Base-by-base conservation (phyloP, 2,888 invertebrate genomes). In the Tetragnatha montana region DNA sequence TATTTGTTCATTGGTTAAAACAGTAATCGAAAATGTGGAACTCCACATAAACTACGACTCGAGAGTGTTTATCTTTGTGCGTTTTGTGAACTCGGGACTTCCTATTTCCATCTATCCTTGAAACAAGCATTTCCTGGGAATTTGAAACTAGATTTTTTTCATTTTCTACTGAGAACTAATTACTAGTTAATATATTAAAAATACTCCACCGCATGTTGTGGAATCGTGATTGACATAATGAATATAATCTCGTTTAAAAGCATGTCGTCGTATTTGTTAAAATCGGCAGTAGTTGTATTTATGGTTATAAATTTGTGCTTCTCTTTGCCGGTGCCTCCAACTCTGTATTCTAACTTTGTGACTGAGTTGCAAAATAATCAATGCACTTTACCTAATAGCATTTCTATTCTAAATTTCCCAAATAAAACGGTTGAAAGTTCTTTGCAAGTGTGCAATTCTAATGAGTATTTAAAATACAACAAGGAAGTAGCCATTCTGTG, bases 401-500 rank as follows among this genome's bases (percentile, higher is more conserved):
- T 85, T 8, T 22, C 60, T 7, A 70, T 85, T 70, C 78, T 78
- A 0, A 71, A 71, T 51, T 14, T 60, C n/a, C 10, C 51, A 8
- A 60, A 60, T 60, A 17, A 73, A 73, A 49, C 70, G 8, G 2
- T 70, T 8, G 70, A 85, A 12, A 71, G 22, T 8, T 35, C 47
- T 50, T 71, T 85, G 19, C 21, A 70, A 71, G 51, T 85, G n/a
- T 85, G 85, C 50, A 75, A 85, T 51, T 51, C 19, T n/a, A 69
- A 70, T 22, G 78, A 85, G 17, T 19, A 50, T 12, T 10, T 69
- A 0, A 71, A 71, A 51, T 78, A 71, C n/a, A 22, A 6, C 50
- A 78, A 71, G 19, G 87, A 87, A 68, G 81, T 81, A 0, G 19
- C 17, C 3, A 19, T 35, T 68, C 81, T 87, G 50, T 87, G 87